Base-by-base conservation (phyloP, 2,113 vertebrate genomes). In the Erythrocebus patas region DNA sequence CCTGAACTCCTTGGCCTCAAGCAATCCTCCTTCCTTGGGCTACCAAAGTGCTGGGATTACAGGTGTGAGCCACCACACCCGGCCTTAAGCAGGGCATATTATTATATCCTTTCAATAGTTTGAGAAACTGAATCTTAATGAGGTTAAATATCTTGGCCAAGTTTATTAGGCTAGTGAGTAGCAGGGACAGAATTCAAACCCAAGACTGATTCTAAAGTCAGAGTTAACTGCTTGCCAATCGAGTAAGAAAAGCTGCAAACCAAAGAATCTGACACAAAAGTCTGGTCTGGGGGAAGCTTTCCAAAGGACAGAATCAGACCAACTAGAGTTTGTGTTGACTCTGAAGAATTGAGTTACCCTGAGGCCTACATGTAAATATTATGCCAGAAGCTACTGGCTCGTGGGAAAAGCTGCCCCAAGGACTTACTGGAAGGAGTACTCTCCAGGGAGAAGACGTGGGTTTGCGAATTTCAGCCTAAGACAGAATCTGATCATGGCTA, bases 121-220 rank as follows among this genome's bases (percentile, higher is more conserved):
- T 45, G 57, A 95, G 79, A 93, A 96, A 68, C 48, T 88, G 17
- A 93, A 38, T 32, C 23, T 59, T 78, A 88, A 68, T 64, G 76
- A 86, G 27, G 48, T 64, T 92, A 89, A 96, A 81, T 83, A 66
- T 3, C 5, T 92, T 80, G 27, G 61, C 12, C 23, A 92, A 61
- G 35, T 88, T 80, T 72, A 66, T 94, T 90, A 80, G n/a, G 12
- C 59, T 89, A 80, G 38, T 78, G 88, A 72, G 23, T 7, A 9
- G 20, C n/a, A 90, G n/a, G 95, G 22, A 81, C 25, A 95, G 90
- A 93, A 75, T 96, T 80, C 70, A 93, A 92, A 92, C 8, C 22
- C 64, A 78, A 43, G 10, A 43, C 40, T 85, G 7, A 75, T 88
- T 83, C 35, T 80, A 75, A 43, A 79, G 35, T 90, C 43, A 83